Evolutionary conservation across 2,888 invertebrate genomes (phyloP).

Genomic region (Acrocyrtus sp.): DNA sequence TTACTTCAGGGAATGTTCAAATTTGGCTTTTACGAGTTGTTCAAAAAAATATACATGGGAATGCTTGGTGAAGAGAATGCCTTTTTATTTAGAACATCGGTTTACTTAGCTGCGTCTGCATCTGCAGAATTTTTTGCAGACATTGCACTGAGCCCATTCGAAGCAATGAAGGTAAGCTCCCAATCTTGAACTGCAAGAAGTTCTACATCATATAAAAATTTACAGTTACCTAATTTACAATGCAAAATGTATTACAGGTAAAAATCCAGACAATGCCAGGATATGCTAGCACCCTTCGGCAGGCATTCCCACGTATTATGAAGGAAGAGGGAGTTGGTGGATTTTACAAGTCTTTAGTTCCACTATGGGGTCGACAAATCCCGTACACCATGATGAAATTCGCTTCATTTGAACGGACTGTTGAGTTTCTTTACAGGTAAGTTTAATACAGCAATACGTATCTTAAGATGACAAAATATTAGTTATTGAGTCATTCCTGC

Average conservation of each 20-base stretch:
- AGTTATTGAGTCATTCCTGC: too few relatives aligned
- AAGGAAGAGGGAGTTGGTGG: constrained; percentile 86
- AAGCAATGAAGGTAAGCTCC: constrained; percentile 88
- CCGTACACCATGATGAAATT: constrained; percentile 99
- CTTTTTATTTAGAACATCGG: constrained; percentile 84
- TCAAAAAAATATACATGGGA: constrained; percentile 86
- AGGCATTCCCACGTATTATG: constrained; percentile 89
- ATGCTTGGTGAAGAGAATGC: constrained; percentile 90
- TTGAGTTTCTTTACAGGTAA: constrained; percentile 87
- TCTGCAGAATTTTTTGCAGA: constrained; percentile 99
- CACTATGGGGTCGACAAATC: constrained; percentile 97
- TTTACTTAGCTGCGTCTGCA: constrained; percentile 93
- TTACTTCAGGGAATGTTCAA: constrained; percentile 91
- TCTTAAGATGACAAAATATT: too few relatives aligned
- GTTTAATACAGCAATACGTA: too few relatives aligned
- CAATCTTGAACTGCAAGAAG: too few relatives aligned
- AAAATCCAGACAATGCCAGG: constrained; percentile 97
- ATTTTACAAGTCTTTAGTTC: constrained; percentile 96
- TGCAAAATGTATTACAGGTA: constrained; percentile 72
- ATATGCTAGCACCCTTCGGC: constrained; percentile 86
- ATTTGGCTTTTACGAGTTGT: constrained; percentile 98
- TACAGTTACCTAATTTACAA: too few relatives aligned
- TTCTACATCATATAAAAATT: not conserved
- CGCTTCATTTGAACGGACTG: constrained; percentile 96
- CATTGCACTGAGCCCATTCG: constrained; percentile 94